Conservation (phyloP, 2,113 vertebrate genomes). For the Xiphorhynchus elegans region DNA sequence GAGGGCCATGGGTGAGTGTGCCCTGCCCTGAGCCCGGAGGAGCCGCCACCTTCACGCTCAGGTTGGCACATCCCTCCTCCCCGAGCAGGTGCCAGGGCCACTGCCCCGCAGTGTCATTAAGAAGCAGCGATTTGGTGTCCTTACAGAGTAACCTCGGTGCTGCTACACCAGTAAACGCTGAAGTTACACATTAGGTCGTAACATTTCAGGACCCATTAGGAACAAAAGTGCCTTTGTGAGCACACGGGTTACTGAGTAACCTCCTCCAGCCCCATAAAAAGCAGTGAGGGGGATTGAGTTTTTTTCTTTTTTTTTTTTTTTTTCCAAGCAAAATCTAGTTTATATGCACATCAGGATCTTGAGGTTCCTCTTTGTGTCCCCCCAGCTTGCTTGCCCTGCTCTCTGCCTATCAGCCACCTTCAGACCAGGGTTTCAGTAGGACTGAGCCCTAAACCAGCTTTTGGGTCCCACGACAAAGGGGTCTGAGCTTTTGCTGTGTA, state of each 20-base stretch:
- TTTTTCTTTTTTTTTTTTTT: not conserved
- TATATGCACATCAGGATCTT: not conserved
- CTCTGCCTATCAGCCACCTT: not conserved
- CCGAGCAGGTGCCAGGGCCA: not conserved
- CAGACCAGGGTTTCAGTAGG: not conserved
- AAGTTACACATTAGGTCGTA: slow-evolving; percentile 76
- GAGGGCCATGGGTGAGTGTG: not conserved
- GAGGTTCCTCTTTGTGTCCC: not conserved
- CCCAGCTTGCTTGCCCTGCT: not conserved
- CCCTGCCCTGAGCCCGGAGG: not conserved
- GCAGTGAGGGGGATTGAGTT: not conserved
- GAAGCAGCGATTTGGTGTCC: slow-evolving; percentile 46
- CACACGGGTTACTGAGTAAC: slow-evolving; percentile 60
- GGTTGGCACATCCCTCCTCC: not conserved
- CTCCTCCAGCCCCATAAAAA: slow-evolving; percentile 31
- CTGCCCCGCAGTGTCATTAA: not conserved
- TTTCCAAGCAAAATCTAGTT: not conserved
- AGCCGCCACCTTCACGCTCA: not conserved
- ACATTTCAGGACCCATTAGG: slow-evolving; percentile 63
- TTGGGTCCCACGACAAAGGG: not conserved
- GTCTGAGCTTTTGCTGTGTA: not conserved
- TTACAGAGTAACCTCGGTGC: slow-evolving; percentile 23
- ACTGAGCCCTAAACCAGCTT: not conserved
- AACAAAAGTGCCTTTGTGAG: slow-evolving; percentile 74
- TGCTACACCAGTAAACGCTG: slow-evolving; percentile 54